Conservation (phyloP, 2,888 invertebrate species). For the Scaptomyza cyrtandrae region DNA sequence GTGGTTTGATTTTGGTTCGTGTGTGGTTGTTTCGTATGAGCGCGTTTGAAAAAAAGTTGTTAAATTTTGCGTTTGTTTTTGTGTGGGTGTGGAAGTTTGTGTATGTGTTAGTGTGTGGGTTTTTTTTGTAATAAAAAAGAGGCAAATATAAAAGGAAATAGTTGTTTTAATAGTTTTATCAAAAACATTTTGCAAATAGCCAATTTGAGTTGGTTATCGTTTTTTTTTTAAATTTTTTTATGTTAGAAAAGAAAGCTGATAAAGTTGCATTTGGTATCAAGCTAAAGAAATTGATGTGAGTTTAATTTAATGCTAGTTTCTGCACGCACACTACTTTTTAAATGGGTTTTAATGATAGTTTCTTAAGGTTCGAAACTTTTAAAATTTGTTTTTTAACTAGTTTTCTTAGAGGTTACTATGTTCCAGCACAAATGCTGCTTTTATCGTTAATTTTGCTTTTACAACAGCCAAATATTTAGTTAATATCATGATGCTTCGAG, state of each 20-base stretch:
- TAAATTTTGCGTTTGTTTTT: slow-evolving; percentile 55
- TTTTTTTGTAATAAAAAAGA: slow-evolving; percentile 67
- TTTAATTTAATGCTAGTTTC: slow-evolving; percentile 6
- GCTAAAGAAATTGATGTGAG: slow-evolving; percentile 14
- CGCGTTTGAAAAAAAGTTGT: slow-evolving; percentile 75
- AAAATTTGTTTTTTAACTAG: no score
- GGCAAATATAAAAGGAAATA: slow-evolving; percentile 77
- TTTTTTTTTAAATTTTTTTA: slow-evolving; percentile 5
- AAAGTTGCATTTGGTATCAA: slow-evolving; percentile 16
- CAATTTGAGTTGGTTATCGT: slow-evolving; percentile 50
- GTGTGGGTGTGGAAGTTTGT: slow-evolving; percentile 4
- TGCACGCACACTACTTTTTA: neutral
- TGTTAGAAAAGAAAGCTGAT: slow-evolving; percentile 29
- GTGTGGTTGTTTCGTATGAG: slow-evolving; percentile 49
- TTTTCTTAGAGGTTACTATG: neutral
- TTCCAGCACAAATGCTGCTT: neutral
- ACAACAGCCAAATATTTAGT: neutral
- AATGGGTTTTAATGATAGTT: neutral
- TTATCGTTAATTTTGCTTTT: neutral
- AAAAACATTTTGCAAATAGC: slow-evolving; percentile 67
- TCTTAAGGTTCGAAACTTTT: neutral
- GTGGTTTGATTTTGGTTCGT: slow-evolving; percentile 55
- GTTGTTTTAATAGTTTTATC: slow-evolving; percentile 80
- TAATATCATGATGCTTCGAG: neutral
- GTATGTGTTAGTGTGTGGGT: slow-evolving; percentile 7